Base-by-base conservation (phyloP, 2,113 vertebrate genomes). In the Anolis sagrei region DNA sequence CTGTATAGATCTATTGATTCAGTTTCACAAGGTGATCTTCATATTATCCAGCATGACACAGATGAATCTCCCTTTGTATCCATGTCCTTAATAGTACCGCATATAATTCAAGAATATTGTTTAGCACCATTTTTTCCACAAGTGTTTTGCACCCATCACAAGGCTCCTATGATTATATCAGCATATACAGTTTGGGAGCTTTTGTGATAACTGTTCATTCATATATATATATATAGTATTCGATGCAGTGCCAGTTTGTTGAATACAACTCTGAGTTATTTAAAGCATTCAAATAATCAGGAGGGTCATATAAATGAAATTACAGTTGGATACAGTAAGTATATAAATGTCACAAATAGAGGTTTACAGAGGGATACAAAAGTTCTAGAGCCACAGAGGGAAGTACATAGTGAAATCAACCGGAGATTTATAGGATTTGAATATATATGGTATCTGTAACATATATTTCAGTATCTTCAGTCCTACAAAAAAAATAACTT, bases 121-220 rank as follows among this genome's bases (percentile, higher is more conserved):
- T 62, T 72, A 79, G 76, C 81, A 87, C 75, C 44, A n/a, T 81
- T 86, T 73, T 58, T 44, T 70, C 19, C 44, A 39, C 27, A 14
- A 11, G 7, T 49, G 3, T 66, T 64, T 62, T 66, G 27, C 19
- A 58, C 18, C 32, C 29, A 7, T n/a, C 25, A 68, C 10, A 78
- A 72, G 76, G 25, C 19, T 87, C 29, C n/a, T 79, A 29, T 62
- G n/a, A 73, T 78, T 58, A 36, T 11, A 72, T 77, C 64, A 51
- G 21, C 32, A 39, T 77, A 44, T 48, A 62, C 8, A 32, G 5
- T 25, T 78, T 58, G n/a, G 6, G 23, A 51, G 7, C 23, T 32
- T 82, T 82, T 54, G 23, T 72, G 32, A 36, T 48, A 75, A 44
- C 36, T 23, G 18, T 49, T 66, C 58, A 76, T n/a, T n/a, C n/a